Evolutionary conservation across 2,797 vertebrate species (phyloP), one percentile per base, ranked within the genome.

Genomic region (Trachurus trachurus): DNA sequence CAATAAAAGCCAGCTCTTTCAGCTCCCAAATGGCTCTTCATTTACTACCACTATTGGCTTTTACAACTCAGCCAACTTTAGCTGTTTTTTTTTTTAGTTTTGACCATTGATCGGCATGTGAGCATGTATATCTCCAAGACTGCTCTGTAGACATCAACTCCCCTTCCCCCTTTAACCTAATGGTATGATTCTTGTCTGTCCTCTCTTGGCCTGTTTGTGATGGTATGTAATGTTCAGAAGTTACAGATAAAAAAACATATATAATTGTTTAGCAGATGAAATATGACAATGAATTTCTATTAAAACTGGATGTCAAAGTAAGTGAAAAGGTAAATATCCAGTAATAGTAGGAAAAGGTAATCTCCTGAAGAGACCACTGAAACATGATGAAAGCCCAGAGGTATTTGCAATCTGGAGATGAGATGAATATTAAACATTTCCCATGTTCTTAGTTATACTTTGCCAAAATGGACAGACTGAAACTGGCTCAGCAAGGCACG

Each of bases 381-480:
- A 29, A 54, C 11, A 54, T 54, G 12, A 29, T 54, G 22, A 29
- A 54, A 19, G 6, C 39, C 6, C 7, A 17, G 1, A 1, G 73
- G 58, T 34, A 7, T 45, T 65, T 61, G 10, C 17, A 26, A 65
- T 49, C 21, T 40, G 11, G 19, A 34, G 9, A 44, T 53, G 67
- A 75, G 17, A 45, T 37, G 34, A 29, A n/a, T 60, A 67, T 65
- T 52, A 67, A 56, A 49, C 16, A 58, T 73, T 66, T 74, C n/a
- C 57, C 67, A 5, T 64, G 58, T 44, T 68, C 8, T 59, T 50
- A 50, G 49, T 65, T 26, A 66, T 29, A 39, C 8, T 45, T 52
- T 53, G 47, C 34, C 42, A 50, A n/a, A 39, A 68, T 66, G 47
- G 44, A 71, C 21, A 15, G 44, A 37, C 39, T 22, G 9, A 59